Evolutionary conservation across 2,797 vertebrate species (phyloP).

Genomic region (Parotocinclus haroldoi): DNA sequence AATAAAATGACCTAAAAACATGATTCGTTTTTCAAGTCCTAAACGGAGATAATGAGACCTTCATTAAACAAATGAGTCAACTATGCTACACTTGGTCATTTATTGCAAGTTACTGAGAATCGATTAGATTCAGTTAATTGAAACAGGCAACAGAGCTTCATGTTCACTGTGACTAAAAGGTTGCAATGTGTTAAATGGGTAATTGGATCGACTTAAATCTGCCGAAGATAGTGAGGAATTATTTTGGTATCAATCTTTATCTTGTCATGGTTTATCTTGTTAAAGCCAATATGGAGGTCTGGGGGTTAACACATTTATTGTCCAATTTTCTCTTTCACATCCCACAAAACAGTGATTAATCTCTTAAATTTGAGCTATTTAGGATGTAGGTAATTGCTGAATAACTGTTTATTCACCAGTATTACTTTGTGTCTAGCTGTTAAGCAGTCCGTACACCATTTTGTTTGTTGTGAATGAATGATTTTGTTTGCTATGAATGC

Average conservation of each 20-base stretch:
- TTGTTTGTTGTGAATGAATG: too few species aligned
- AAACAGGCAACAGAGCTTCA: slow-evolving; percentile 2
- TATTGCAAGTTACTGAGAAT: too few species aligned
- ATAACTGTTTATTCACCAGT: slow-evolving; percentile 56
- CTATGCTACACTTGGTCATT: too few species aligned
- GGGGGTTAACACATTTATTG: slow-evolving; percentile 75
- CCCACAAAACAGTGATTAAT: slow-evolving; percentile 71
- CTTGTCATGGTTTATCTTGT: slow-evolving; percentile 63
- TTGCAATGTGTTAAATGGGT: slow-evolving; percentile 65
- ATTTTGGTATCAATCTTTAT: slow-evolving; percentile 70
- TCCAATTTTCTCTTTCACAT: slow-evolving; percentile 69
- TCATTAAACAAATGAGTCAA: too few species aligned
- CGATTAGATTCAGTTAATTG: neutral
- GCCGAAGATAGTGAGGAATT: slow-evolving; percentile 74
- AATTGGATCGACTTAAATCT: slow-evolving; percentile 76
- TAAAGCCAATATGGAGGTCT: slow-evolving; percentile 69
- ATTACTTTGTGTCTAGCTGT: neutral
- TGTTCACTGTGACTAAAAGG: slow-evolving; percentile 29
- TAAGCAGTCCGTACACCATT: neutral
- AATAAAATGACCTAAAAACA: too few species aligned
- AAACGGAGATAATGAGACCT: too few species aligned
- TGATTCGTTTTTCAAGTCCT: too few species aligned
- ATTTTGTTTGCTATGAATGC: too few species aligned
- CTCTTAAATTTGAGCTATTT: slow-evolving; percentile 65
- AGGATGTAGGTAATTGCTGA: slow-evolving; percentile 64